Conservation (phyloP, 1,140 invertebrate genomes). For the Macrotrachela quadricornifera region DNA sequence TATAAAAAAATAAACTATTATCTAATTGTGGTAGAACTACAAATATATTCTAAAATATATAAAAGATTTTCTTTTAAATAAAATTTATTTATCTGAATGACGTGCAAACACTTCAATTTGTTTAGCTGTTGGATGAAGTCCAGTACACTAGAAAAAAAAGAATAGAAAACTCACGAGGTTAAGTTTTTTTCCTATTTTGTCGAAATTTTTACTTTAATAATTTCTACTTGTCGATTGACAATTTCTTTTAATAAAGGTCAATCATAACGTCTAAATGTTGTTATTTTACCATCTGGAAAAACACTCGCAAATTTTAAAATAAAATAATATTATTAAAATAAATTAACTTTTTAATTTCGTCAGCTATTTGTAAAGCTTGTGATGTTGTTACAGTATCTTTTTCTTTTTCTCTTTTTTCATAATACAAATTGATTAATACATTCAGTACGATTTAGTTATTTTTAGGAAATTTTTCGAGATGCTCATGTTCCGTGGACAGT, state of each 20-base stretch:
- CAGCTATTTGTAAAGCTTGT: constrained; percentile 81
- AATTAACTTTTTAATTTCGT: too few species aligned
- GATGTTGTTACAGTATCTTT: constrained; percentile 48
- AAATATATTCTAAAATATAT: constrained; percentile 66
- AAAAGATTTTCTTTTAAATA: background rate
- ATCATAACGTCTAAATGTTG: constrained; percentile 50
- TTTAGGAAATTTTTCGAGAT: too few species aligned
- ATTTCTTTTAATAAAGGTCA: constrained; percentile 10
- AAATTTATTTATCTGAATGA: constrained; percentile 61
- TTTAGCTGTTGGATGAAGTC: constrained; percentile 83
- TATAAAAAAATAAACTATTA: constrained; percentile 80
- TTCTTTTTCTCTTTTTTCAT: constrained; percentile 62
- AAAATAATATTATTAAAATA: background rate
- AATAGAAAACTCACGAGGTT: too few species aligned
- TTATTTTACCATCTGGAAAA: constrained; percentile 54
- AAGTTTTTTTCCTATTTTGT: background rate
- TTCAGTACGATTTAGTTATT: too few species aligned
- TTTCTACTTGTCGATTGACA: background rate
- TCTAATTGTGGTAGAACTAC: constrained; percentile 69
- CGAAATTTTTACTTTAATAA: background rate
- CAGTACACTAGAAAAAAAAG: constrained; percentile 39
- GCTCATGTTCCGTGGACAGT: too few species aligned
- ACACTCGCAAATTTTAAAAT: constrained; percentile 7
- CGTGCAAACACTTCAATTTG: constrained; percentile 95
- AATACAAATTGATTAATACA: constrained; percentile 85